Evolutionary conservation across 2,888 invertebrate genomes (phyloP).

Genomic region (Diaprepes abbreviatus): DNA sequence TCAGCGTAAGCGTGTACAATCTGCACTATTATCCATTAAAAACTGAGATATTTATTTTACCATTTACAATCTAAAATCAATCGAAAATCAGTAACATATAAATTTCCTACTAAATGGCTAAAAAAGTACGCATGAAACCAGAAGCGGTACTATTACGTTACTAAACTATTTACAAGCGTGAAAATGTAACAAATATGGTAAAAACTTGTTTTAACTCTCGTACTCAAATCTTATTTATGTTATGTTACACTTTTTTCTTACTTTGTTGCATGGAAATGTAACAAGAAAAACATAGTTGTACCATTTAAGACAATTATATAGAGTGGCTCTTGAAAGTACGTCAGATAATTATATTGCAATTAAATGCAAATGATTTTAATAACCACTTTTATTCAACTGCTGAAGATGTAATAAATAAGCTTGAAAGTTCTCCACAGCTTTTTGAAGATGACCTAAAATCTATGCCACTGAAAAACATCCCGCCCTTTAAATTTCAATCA

Average conservation of each 20-base stretch:
- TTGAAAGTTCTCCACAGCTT: no score
- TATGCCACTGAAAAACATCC: no score
- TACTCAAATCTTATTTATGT: slow-evolving; percentile 23
- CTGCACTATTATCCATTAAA: neutral
- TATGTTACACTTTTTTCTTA: slow-evolving; percentile 29
- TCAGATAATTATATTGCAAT: no score
- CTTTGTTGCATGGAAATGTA: slow-evolving; percentile 3
- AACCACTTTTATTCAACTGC: no score
- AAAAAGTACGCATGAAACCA: slow-evolving; percentile 29
- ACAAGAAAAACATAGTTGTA: slow-evolving; percentile 6
- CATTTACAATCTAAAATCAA: slow-evolving; percentile 6
- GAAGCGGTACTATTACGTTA: slow-evolving; percentile 31
- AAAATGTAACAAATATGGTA: slow-evolving; percentile 36
- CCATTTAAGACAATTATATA: no score
- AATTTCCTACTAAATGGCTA: neutral
- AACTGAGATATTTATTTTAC: neutral
- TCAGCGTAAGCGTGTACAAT: no score
- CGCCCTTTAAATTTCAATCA: no score
- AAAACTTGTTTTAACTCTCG: slow-evolving; percentile 35
- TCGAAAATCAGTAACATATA: slow-evolving; percentile 6
- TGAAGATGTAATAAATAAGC: no score
- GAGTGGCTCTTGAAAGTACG: no score
- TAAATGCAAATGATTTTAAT: no score
- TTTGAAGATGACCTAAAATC: no score
- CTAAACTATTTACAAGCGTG: slow-evolving; percentile 23